Evolutionary conservation across 2,113 vertebrate genomes (phyloP).

Genomic region (Nasalis larvatus): DNA sequence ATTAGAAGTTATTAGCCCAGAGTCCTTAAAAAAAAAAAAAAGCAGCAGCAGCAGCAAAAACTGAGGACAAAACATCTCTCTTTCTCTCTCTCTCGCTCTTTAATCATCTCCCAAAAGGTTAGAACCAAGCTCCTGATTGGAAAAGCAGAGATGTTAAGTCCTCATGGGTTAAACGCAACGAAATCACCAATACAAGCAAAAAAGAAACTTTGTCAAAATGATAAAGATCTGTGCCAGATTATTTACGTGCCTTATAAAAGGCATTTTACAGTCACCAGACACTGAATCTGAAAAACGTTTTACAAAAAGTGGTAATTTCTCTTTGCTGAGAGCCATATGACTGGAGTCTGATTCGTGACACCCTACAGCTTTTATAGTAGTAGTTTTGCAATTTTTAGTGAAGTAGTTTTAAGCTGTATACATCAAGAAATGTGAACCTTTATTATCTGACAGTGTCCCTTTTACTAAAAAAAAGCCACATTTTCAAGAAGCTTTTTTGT

Average conservation of each 20-base stretch:
- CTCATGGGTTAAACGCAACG: neutral
- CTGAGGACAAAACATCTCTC: neutral
- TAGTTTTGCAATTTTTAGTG: neutral
- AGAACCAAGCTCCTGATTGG: neutral
- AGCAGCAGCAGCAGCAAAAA: neutral
- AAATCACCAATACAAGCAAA: slow-evolving; percentile 2
- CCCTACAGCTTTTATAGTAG: neutral
- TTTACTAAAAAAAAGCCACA: neutral
- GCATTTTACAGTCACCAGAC: neutral
- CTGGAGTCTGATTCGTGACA: neutral
- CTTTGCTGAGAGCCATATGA: neutral
- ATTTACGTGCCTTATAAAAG: neutral
- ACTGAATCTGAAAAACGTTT: neutral
- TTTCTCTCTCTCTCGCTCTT: neutral
- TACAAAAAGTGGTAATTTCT: neutral
- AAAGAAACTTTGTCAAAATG: slow-evolving; percentile 48
- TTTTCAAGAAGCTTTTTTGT: slow-evolving; percentile 30
- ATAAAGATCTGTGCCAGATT: slow-evolving; percentile 23
- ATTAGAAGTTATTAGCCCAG: neutral
- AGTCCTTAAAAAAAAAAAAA: neutral
- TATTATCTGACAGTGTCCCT: slow-evolving; percentile 58
- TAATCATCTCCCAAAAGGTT: neutral
- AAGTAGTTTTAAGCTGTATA: neutral
- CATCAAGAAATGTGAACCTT: slow-evolving; percentile 9
- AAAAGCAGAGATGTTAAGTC: slow-evolving; percentile 10